Evolutionary conservation across 2,888 invertebrate species (phyloP), one percentile per base, ranked within the genome.

Genomic region (Allolobophora icterica): DNA sequence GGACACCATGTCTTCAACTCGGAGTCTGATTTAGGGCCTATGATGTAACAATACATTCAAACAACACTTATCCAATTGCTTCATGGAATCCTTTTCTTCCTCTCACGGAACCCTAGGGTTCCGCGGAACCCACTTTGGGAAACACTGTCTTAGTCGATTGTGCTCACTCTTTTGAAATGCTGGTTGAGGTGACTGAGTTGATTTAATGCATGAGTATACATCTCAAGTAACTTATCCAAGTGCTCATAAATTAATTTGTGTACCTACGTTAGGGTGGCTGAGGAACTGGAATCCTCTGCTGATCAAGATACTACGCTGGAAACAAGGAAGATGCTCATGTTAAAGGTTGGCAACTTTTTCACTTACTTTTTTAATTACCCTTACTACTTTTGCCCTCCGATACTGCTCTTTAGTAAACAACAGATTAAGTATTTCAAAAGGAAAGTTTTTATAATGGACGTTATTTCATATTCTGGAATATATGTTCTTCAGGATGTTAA

Each of bases 291-390:
- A 89, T 34, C 34, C 33, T 91, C 91, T 11, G 83, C 45, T 24
- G 24, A n/a, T n/a, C 89, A 97, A 91, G 97, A 98, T 94, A 98
- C 98, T 0, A 96, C 96, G 35, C 94, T 96, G 92, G 96, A 96
- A 91, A 97, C 97, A 19, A 97, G 98, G 97, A 97, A 96, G 93
- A 92, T 92, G 89, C 94, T 96, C 58, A 96, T 96, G 90, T 94
- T 96, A 1, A 96, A 96, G 94, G 96, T 95, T 38, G n/a, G 71
- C n/a, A n/a, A 8, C 4, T 8, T 71, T n/a, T 71, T 71, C n/a
- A 21, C 1, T 71, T n/a, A 71, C n/a, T 8, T 71, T 30, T 8
- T 52, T 30, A n/a, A 71, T 71, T 71, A 6, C 71, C 13, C 0
- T 71, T 71, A 71, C 30, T 71, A 5, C 4, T n/a, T 21, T 52